These are phyloP conservation scores for Pegea sp. DNA, from an alignment of 23 tunicate species.

Conservation along the genomic window DNA sequence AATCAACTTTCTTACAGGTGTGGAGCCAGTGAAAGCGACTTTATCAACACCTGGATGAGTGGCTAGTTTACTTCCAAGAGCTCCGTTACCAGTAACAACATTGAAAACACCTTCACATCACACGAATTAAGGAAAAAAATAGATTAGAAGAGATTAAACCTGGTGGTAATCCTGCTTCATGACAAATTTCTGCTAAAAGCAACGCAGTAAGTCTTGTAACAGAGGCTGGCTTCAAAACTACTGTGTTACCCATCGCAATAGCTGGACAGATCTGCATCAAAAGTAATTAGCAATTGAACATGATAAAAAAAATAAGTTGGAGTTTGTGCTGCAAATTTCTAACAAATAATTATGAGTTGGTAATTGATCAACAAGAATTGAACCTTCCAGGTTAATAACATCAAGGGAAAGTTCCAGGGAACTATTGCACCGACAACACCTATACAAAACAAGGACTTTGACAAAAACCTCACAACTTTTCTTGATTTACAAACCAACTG, in stretches of 20 bases:
- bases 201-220: slow-evolving; percentile 77
- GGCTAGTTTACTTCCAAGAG: slow-evolving; percentile 82
- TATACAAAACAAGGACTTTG: slow-evolving; percentile 2
- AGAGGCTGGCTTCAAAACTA: slow-evolving; percentile 88
- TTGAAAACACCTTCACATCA: slow-evolving; percentile 66
- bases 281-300: neutral
- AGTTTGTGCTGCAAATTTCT: neutral
- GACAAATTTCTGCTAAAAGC: slow-evolving; percentile 81
- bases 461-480: neutral
- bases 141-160: slow-evolving; percentile 8
- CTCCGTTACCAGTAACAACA: slow-evolving; percentile 95
- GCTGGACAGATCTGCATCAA: slow-evolving; percentile 71
- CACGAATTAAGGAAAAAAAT: neutral
- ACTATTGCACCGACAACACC: slow-evolving; percentile 96
- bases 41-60: slow-evolving; percentile 82
- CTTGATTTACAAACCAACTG: slow-evolving; percentile 46
- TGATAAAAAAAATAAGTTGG: neutral
- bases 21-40: slow-evolving; percentile 96
- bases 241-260: slow-evolving; percentile 90
- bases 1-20: slow-evolving; percentile 16
- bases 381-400: slow-evolving; percentile 96
- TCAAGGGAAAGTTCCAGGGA: slow-evolving; percentile 96
- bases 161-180: slow-evolving; percentile 90
- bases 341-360: neutral
- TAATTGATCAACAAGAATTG: neutral